Evolutionary conservation across 2,888 invertebrate genomes (phyloP).

Genomic region (Lutraria lutraria): DNA sequence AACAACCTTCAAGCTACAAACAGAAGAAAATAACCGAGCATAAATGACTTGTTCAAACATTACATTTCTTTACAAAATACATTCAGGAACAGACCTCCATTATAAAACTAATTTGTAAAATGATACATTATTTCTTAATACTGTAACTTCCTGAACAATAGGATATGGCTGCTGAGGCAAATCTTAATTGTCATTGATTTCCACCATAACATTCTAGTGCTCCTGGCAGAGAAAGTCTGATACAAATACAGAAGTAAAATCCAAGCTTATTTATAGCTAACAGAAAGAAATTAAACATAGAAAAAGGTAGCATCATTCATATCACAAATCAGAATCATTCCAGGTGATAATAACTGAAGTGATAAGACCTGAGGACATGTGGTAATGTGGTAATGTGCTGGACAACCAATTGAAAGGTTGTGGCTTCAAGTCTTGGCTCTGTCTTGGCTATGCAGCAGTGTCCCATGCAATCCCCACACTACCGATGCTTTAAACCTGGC

Average conservation of each 20-base stretch:
- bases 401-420: too few species aligned
- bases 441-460: too few species aligned
- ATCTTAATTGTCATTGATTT: slow-evolving; percentile 31
- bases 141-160: slow-evolving; percentile 26
- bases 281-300: background rate
- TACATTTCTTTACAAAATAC: background rate
- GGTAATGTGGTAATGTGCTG: too few species aligned
- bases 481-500: too few species aligned
- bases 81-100: background rate
- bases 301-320: background rate
- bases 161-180: slow-evolving; percentile 12
- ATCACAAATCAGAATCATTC: background rate
- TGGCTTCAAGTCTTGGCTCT: too few species aligned
- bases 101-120: slow-evolving; percentile 21
- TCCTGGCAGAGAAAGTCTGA: background rate
- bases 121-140: slow-evolving; percentile 31
- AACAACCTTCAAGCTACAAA: background rate
- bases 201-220: background rate
- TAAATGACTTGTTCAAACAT: background rate
- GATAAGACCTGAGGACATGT: too few species aligned
- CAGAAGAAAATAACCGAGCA: background rate
- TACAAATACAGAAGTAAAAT: background rate
- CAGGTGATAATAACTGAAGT: background rate
- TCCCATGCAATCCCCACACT: too few species aligned
- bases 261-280: background rate